Percentiles rank a stretch among this genome's conserved stretches.
Evolutionary conservation across 1,140 invertebrate genomes (phyloP).

Genomic region (Cherax quadricarinatus): DNA sequence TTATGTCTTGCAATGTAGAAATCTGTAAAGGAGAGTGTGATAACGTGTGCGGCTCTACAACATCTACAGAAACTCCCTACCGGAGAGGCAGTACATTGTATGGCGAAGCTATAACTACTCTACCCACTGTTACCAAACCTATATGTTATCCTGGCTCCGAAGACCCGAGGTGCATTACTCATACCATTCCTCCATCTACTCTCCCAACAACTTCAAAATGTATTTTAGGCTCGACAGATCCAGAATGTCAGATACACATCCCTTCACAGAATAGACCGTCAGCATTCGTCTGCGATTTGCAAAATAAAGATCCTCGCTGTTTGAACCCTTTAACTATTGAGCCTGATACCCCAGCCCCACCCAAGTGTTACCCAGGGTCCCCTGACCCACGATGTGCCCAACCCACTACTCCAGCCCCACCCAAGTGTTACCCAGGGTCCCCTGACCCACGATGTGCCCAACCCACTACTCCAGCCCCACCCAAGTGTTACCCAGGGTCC

Average conservation of each 20-base stretch:
- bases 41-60: constrained; percentile 57
- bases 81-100: constrained; percentile 70
- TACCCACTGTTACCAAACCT: constrained; percentile 31
- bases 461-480: constrained; percentile 24
- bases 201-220: constrained; percentile 20
- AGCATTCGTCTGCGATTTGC: constrained; percentile 38
- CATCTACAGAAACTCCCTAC: constrained; percentile 52
- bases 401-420: constrained; percentile 42
- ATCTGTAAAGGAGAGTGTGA: constrained; percentile 76
- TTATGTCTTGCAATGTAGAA: constrained; percentile 76
- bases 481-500: constrained; percentile 37
- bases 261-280: constrained; percentile 47
- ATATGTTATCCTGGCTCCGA: constrained; percentile 53
- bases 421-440: constrained; percentile 37
- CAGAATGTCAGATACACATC: constrained; percentile 38
- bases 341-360: constrained; percentile 12
- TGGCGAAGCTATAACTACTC: constrained; percentile 65
- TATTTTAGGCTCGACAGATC: constrained; percentile 45
- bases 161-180: constrained; percentile 40
- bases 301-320: constrained; percentile 58
- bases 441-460: constrained; percentile 46
- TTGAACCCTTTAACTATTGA: constrained; percentile 9
- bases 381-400: constrained; percentile 39
- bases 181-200: constrained; percentile 23
- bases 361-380: constrained; percentile 9